These are phyloP conservation scores for Argyresthia albistria DNA, from an alignment of 2,888 invertebrate genomes.

Conservation along the genomic window DNA sequence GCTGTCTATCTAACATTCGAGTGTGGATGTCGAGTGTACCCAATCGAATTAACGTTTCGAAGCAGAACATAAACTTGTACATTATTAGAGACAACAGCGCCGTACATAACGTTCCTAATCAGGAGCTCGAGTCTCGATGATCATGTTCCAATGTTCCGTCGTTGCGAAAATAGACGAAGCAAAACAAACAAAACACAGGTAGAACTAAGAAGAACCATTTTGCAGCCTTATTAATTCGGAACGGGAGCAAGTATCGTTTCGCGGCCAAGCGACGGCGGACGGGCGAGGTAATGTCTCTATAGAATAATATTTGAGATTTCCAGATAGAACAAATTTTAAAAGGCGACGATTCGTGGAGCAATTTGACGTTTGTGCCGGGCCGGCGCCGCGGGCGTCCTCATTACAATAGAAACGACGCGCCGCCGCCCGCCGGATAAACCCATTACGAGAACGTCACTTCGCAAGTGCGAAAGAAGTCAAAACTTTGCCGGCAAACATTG, in stretches of 20 bases:
- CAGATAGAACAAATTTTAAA: slow-evolving; percentile 56
- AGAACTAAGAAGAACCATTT: slow-evolving; percentile 36
- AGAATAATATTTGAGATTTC: slow-evolving; percentile 52
- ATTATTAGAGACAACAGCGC: neutral
- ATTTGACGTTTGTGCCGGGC: slow-evolving; percentile 28
- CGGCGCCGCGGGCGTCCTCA: slow-evolving; percentile 22
- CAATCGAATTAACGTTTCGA: too few species aligned
- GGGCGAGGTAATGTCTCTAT: slow-evolving; percentile 17
- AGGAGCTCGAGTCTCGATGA: neutral
- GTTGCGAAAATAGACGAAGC: slow-evolving; percentile 43
- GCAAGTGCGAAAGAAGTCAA: slow-evolving; percentile 58
- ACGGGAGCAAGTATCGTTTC: slow-evolving; percentile 7
- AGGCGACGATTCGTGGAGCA: slow-evolving; percentile 46
- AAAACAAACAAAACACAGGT: slow-evolving; percentile 32
- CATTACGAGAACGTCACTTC: slow-evolving; percentile 54
- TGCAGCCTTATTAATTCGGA: slow-evolving; percentile 8
- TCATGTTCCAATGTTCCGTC: slow-evolving; percentile 11
- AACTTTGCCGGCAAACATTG: slow-evolving; percentile 56
- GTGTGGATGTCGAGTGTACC: too few species aligned
- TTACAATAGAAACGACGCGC: slow-evolving; percentile 30
- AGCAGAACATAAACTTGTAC: neutral
- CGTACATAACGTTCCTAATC: slow-evolving; percentile 4
- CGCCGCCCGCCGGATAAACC: slow-evolving; percentile 24
- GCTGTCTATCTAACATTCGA: neutral
- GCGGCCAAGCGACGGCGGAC: slow-evolving; percentile 6